phyloP scores from a whole-genome alignment of 2,888 invertebrate species.

The Buathra laborator region DNA sequence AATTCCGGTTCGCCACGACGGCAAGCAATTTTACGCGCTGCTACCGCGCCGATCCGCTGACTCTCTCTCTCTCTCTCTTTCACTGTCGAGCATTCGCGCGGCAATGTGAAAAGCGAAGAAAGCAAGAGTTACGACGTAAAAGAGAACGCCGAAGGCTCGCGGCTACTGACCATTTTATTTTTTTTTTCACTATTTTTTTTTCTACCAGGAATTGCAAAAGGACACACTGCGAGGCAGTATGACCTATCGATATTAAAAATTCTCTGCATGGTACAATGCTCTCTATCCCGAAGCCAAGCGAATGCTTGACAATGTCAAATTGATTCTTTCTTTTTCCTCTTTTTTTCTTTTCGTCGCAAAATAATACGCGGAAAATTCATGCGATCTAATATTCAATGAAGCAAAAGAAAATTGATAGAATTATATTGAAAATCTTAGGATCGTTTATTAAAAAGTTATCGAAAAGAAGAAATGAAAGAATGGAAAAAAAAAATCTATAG shows the following conservation, averaged over 20 bases:
- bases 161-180: neutral
- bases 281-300: neutral
- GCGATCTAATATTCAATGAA: neutral
- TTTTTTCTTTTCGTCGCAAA: neutral
- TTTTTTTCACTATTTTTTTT: too few relatives aligned
- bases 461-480: neutral
- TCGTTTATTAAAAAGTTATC: neutral
- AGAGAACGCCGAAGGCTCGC: constrained; percentile 7
- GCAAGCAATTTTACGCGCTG: constrained; percentile 75
- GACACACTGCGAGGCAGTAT: neutral
- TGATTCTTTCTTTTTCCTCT: neutral
- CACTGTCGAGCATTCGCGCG: neutral
- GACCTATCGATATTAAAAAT: constrained; percentile 36
- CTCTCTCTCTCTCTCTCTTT: constrained; percentile 19
- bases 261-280: constrained; percentile 3
- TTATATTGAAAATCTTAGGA: neutral
- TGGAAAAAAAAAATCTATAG: neutral
- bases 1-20: constrained; percentile 74
- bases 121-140: constrained; percentile 27
- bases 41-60: constrained; percentile 14
- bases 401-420: neutral
- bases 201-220: constrained; percentile 17
- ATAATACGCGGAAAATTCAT: neutral
- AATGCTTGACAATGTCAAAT: neutral
- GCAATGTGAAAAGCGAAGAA: neutral